Base-by-base conservation (phyloP, 2,797 vertebrate species). In the Labeo calbasu region DNA sequence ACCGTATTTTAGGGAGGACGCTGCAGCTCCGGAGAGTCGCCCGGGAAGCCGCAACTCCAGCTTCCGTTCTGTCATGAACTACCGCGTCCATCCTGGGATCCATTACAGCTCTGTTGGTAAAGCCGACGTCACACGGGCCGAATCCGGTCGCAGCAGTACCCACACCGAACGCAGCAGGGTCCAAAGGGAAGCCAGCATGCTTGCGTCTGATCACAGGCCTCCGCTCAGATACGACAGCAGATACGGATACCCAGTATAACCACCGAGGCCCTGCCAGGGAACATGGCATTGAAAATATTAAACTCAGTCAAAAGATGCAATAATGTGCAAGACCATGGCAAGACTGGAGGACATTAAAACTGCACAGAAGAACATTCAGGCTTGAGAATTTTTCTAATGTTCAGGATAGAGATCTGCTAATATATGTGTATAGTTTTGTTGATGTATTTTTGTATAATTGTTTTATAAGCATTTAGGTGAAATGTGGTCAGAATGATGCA, bases 221-320 rank as follows among this genome's bases (percentile, higher is more conserved):
- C 8, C 73, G 1, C 84, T 91, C 32, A 86, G 71, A 2, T 95
- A 95, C 3, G 93, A 94, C 90, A 93, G 87, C 32, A 79, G 3
- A 79, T 95, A 93, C 0, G 95, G 95, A 85, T 96, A 94, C 73
- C 81, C 95, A 0, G 95, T 96, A 81, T 96, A 89, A 90, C 53
- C 4, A 1, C 61, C 32, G 17, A 50, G 23, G 15, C 17, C 40
- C 73, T 77, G 32, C 40, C 79, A 81, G 68, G 53, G 12, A 17
- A 70, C 51, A 43, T n/a, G 28, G 66, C 36, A 21, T 66, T 46
- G 23, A 21, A n/a, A 53, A 51, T 1, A 65, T 79, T 36, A 9
- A 15, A 21, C 36, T 14, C 76, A 28, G 15, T 46, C 4, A 36
- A 73, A 36, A 36, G 40, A 40, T 72, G 79, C 53, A 46, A 25